Evolutionary conservation across 2,888 invertebrate species (phyloP), one percentile per base, ranked within the genome.

Genomic region (Lathronympha strigana): DNA sequence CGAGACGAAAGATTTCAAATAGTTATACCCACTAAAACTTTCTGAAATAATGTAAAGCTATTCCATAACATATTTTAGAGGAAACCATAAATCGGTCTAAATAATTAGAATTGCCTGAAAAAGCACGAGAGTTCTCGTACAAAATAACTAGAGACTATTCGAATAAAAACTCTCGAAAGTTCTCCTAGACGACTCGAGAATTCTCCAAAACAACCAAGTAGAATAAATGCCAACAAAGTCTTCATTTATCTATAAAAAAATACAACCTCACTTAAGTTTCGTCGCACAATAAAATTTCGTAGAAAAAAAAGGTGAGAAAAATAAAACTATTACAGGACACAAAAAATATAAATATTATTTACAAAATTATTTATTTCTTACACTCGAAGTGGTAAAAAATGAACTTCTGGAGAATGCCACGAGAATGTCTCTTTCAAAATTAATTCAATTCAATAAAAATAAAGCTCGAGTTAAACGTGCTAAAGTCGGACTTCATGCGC

Each of bases 271-370:
- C 45, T 36, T 17, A 38, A 58, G 23, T 33, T 45, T 19, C 50
- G 55, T 40, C 47, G 31, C 28, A 38, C 47, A 50, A 40, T 55
- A 57, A 61, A 45, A 62, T 62, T 62, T 61, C 9, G 17, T 67
- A 61, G 43, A 57, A 61, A 61, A 57, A 58, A 45, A 57, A 40
- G 45, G 25, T 17, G 33, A 66, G 43, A 63, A 62, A 45, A 58
- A 63, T 47, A 28, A 58, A 61, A 61, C 40, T 55, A 61, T 43
- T 33, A 38, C 36, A 51, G 50, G 43, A 70, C 68, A 66, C 68
- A 68, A 68, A 75, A n/a, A 74, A 78, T 81, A 82, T 80, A 84
- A 80, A 81, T 80, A 81, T 77, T 83, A 83, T 84, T 74, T 85
- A 84, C 84, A 84, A 74, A n/a, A 74, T 71, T 72, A 73, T 68